A percentile compares a stretch with the other conserved stretches of the same genome.
These are phyloP conservation scores for Phymorhynchus buccinoides DNA, from an alignment of 1,140 invertebrate species.

Conservation along the genomic window DNA sequence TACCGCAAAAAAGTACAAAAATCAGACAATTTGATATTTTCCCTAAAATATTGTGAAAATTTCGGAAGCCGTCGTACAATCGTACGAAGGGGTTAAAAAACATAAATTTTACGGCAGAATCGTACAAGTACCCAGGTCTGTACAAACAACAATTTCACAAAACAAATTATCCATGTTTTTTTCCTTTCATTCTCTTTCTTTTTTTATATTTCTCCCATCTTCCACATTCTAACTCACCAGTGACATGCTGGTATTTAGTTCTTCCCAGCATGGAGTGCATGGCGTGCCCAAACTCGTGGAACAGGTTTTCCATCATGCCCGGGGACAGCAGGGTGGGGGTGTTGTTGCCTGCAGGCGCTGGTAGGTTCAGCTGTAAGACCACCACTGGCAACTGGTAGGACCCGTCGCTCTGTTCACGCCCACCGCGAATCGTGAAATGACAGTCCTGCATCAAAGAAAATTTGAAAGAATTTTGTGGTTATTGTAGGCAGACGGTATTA, in stretches of 20 bases:
- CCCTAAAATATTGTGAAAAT: too few relatives aligned
- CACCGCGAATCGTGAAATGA: constrained; percentile 97
- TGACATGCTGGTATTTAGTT: constrained; percentile 96
- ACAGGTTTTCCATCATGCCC: constrained; percentile 91
- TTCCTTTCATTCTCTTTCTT: too few relatives aligned
- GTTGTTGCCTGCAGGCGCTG: constrained; percentile 77
- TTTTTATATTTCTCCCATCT: constrained; percentile 74
- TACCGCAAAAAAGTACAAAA: too few relatives aligned
- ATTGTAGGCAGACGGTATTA: neutral
- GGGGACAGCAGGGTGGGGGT: constrained; percentile 86
- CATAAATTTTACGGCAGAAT: too few relatives aligned
- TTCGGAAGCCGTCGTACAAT: too few relatives aligned
- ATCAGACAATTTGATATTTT: too few relatives aligned
- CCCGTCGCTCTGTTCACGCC: constrained; percentile 85
- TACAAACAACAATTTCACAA: too few relatives aligned
- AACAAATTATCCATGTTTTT: constrained; percentile 21
- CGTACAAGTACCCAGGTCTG: too few relatives aligned
- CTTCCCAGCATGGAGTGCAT: constrained; percentile 97
- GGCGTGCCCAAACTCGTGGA: constrained; percentile 99
- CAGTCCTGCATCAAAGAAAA: constrained; percentile 85
- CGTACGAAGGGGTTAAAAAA: too few relatives aligned
- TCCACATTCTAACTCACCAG: constrained; percentile 87
- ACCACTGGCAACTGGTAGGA: constrained; percentile 93
- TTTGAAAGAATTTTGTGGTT: too few relatives aligned
- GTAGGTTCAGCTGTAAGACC: constrained; percentile 92